Evolutionary conservation across 2,797 vertebrate species (phyloP).

Genomic region (Liparis tanakae): DNA sequence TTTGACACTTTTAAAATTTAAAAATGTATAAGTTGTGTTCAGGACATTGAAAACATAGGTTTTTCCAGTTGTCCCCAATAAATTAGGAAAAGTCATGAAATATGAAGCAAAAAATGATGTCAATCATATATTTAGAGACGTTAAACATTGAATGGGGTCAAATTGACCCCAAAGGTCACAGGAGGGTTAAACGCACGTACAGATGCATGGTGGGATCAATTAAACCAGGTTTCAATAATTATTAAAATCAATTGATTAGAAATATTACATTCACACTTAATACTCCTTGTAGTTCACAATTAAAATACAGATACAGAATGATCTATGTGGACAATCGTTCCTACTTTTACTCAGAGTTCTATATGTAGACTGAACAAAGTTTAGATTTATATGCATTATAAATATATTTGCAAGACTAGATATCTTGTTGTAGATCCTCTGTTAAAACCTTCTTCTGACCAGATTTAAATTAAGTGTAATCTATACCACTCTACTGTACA

Average conservation of each 20-base stretch:
- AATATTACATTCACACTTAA: neutral
- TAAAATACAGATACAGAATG: neutral
- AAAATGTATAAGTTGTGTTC: no score
- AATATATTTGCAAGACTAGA: neutral
- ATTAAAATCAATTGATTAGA: neutral
- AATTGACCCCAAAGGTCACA: no score
- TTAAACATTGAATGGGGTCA: no score
- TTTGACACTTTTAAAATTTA: no score
- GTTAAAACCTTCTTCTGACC: neutral
- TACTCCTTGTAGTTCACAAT: neutral
- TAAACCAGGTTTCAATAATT: neutral
- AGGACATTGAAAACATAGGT: no score
- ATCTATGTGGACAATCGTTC: neutral
- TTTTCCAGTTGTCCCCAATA: no score
- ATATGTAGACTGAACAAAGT: neutral
- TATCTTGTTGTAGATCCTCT: neutral
- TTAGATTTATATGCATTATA: constrained; percentile 7
- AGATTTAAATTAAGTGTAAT: neutral
- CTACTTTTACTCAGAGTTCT: neutral
- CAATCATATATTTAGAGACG: no score
- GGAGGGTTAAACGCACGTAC: neutral
- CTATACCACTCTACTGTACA: neutral
- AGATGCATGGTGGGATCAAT: neutral
- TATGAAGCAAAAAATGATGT: no score
- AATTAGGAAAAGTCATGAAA: no score